These are phyloP conservation scores for Cryptus armator DNA, from an alignment of 2,888 invertebrate genomes.

Conservation along the genomic window DNA sequence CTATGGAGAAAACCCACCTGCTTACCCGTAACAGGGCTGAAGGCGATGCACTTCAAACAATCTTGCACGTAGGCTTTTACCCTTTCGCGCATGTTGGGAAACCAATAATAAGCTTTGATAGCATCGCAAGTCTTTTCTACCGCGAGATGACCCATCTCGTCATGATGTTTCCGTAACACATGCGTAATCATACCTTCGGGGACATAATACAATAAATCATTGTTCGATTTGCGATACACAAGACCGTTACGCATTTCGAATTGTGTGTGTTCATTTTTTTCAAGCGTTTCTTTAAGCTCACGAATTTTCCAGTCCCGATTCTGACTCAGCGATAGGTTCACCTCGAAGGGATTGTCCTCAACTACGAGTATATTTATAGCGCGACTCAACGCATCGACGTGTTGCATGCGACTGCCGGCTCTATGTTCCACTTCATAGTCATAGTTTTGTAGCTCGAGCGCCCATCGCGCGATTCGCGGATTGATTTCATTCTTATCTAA, in stretches of 20 bases:
- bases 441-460: slow-evolving; percentile 71
- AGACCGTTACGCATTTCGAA: background rate
- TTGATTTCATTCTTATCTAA: slow-evolving; percentile 76
- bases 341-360: slow-evolving; percentile 66
- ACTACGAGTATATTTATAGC: slow-evolving; percentile 43
- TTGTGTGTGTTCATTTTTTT: background rate
- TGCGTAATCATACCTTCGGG: slow-evolving; percentile 58
- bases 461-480: slow-evolving; percentile 76
- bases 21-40: slow-evolving; percentile 56
- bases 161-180: slow-evolving; percentile 65
- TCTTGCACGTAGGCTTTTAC: slow-evolving; percentile 46
- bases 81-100: slow-evolving; percentile 56
- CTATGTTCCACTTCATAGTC: slow-evolving; percentile 73
- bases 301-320: slow-evolving; percentile 45
- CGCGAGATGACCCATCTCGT: slow-evolving; percentile 69
- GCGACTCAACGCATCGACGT: slow-evolving; percentile 75
- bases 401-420: slow-evolving; percentile 69
- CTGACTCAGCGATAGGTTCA: slow-evolving; percentile 62
- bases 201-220: slow-evolving; percentile 53
- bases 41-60: slow-evolving; percentile 69
- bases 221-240: background rate
- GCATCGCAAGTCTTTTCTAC: slow-evolving; percentile 63
- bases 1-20: slow-evolving; percentile 63
- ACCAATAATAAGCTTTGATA: slow-evolving; percentile 62
- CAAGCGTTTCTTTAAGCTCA: slow-evolving; percentile 19